Conservation (phyloP, 1,140 invertebrate genomes). For the Drosophila dunni region DNA sequence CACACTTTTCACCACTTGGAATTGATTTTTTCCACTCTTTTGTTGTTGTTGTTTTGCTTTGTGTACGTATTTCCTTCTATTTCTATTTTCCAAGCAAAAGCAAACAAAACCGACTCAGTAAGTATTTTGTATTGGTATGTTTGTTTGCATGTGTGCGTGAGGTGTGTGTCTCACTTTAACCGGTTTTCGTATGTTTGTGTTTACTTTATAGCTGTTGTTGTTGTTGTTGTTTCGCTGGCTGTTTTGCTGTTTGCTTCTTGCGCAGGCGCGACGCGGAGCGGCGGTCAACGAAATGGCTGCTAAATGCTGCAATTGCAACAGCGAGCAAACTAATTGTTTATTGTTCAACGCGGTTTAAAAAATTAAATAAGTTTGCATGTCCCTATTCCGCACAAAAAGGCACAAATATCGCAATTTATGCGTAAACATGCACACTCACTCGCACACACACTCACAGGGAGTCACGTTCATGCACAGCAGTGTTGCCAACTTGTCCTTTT, state of each 20-base stretch:
- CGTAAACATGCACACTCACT: conserved; percentile 13
- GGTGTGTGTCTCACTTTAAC: conserved; percentile 59
- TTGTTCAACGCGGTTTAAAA: conserved; percentile 39
- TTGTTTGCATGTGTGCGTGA: conserved; percentile 35
- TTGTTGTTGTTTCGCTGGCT: conserved; percentile 19
- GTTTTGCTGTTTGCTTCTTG: conserved; percentile 37
- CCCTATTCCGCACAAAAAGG: conserved; percentile 7
- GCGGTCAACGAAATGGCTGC: conserved; percentile 20
- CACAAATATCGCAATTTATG: conserved; percentile 10
- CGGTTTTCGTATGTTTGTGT: conserved; percentile 65
- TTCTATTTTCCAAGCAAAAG: conserved; percentile 49
- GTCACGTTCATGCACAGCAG: conserved; percentile 27
- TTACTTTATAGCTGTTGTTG: conserved; percentile 51
- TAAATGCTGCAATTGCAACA: conserved; percentile 60
- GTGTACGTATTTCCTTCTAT: conserved; percentile 43
- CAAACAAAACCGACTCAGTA: conserved; percentile 42
- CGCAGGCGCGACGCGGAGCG: conserved; percentile 29
- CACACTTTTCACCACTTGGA: conserved; percentile 41
- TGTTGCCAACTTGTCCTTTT: too few relatives aligned
- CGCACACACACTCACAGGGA: conserved; percentile 23
- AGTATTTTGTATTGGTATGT: conserved; percentile 28
- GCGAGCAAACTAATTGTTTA: conserved; percentile 46
- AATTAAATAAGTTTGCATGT: conserved; percentile 26
- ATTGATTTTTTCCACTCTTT: conserved; percentile 29
- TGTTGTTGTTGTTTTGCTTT: conserved; percentile 40